Evolutionary conservation across 2,797 vertebrate genomes (phyloP), one percentile per base, ranked within the genome.

Genomic region (Danio jaintianensis): DNA sequence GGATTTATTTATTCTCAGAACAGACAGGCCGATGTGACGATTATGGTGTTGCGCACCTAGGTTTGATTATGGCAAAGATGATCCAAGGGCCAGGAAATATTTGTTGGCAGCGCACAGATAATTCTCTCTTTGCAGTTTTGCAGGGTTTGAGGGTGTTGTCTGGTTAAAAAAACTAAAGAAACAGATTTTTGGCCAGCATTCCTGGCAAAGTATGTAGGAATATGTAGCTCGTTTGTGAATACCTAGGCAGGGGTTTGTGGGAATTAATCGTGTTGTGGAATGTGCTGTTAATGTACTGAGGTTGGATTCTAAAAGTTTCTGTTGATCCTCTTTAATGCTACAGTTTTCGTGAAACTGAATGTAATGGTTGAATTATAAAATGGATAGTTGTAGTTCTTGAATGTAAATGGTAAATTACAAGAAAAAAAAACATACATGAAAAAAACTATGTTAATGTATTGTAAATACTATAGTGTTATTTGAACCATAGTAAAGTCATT

Each of bases 1-100:
- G 85, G 79, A 90, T 70, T 75, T 78, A 83, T 89, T 88, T 88
- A 52, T 79, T 89, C 81, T 70, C 80, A 64, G 10, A 45, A 58
- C 29, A 61, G 9, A 56, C 58, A 55, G 43, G 29, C 43, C 48
- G 56, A 20, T 52, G 29, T 56, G 38, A 78, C 45, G 10, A 58
- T 70, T 40, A 75, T 36, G 56, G 66, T 69, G 58, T 42, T 0
- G 4, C 47, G 43, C 16, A 12, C 36, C 40, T 38, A 42, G 38
- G 61, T 69, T 68, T 58, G 55, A 80, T 79, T 36, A 66, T 53
- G 53, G 40, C 42, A 38, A 20, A 58, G 69, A 64, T 62, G 11
- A 63, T 53, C 5, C 36, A 67, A 59, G 61, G 53, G 55, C 50
- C 52, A 50, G 16, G 9, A 45, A 74, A 61, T 63, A 58, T 55